Conservation (phyloP, 2,113 vertebrate species). For the Colius striatus region DNA sequence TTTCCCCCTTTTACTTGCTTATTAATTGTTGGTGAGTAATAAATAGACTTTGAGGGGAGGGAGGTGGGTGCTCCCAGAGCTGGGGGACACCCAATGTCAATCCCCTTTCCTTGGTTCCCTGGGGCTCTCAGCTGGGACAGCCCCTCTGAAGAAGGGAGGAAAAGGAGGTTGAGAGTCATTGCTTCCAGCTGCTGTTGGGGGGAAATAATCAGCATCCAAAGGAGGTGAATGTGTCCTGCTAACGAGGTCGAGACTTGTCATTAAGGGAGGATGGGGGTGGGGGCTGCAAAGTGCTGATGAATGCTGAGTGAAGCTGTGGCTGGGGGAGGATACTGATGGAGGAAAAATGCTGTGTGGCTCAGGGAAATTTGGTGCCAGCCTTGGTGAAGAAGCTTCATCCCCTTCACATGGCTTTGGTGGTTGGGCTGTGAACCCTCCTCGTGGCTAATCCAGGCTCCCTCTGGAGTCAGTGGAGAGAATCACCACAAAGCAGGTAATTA, state of each 20-base stretch:
- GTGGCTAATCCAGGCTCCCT: not conserved
- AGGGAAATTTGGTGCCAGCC: not conserved
- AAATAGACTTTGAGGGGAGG: not conserved
- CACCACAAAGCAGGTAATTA: rapidly evolving
- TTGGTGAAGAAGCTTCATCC: not conserved
- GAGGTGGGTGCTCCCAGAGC: not conserved
- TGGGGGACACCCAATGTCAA: no score
- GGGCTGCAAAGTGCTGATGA: rapidly evolving
- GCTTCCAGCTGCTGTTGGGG: not conserved
- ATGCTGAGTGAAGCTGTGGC: rapidly evolving
- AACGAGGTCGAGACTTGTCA: not conserved
- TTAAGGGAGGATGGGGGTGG: not conserved
- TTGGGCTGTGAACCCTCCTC: not conserved
- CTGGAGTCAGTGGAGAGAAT: not conserved
- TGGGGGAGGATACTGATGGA: rapidly evolving
- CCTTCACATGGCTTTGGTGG: not conserved
- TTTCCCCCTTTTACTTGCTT: not conserved
- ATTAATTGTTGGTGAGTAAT: not conserved
- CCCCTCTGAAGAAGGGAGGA: not conserved
- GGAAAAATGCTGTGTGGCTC: not conserved
- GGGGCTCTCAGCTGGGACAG: rapidly evolving
- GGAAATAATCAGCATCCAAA: not conserved
- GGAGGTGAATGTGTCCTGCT: not conserved
- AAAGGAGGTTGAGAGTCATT: not conserved
- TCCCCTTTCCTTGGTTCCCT: not conserved